Conservation (phyloP, 2,888 invertebrate species). For the Stegophylla sp. region DNA sequence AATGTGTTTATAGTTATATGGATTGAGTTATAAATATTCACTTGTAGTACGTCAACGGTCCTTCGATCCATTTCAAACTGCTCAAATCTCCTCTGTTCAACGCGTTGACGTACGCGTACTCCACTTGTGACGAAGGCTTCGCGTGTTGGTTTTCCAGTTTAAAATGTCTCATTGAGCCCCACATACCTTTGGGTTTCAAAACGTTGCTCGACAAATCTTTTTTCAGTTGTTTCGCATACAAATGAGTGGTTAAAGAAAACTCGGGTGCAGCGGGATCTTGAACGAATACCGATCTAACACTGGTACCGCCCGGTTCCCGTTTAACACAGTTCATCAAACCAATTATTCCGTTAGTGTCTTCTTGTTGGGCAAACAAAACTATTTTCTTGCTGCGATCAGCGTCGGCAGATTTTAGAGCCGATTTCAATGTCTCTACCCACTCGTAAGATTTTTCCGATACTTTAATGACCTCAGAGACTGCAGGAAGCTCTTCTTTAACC, state of each 20-base stretch:
- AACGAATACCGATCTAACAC: conserved; percentile 71
- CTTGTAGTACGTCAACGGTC: conserved; percentile 74
- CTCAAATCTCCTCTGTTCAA: conserved; percentile 91
- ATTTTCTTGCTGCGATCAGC: conserved; percentile 71
- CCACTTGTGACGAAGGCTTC: conserved; percentile 69
- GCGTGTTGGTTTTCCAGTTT: conserved; percentile 68
- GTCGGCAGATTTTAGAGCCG: conserved; percentile 74
- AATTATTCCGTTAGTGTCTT: conserved; percentile 77
- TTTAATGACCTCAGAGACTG: conserved; percentile 69
- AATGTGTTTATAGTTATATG: conserved; percentile 25
- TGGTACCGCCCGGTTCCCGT: conserved; percentile 83
- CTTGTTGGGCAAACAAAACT: conserved; percentile 74
- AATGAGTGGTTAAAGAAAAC: conserved; percentile 69
- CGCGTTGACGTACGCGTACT: conserved; percentile 95
- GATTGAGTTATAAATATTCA: conserved; percentile 63
- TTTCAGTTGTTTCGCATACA: conserved; percentile 72
- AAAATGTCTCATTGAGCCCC: conserved; percentile 89
- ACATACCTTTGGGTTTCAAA: conserved; percentile 74
- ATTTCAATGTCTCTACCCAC: conserved; percentile 85
- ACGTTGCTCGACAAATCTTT: conserved; percentile 88
- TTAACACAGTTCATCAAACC: conserved; percentile 91
- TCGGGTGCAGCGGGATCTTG: conserved; percentile 71
- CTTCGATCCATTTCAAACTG: conserved; percentile 92
- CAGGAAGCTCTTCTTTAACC: conserved; percentile 62
- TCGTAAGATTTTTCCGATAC: conserved; percentile 75